phyloP scores from a whole-genome alignment of 2,888 invertebrate genomes.

The Calliopum simillimum region DNA sequence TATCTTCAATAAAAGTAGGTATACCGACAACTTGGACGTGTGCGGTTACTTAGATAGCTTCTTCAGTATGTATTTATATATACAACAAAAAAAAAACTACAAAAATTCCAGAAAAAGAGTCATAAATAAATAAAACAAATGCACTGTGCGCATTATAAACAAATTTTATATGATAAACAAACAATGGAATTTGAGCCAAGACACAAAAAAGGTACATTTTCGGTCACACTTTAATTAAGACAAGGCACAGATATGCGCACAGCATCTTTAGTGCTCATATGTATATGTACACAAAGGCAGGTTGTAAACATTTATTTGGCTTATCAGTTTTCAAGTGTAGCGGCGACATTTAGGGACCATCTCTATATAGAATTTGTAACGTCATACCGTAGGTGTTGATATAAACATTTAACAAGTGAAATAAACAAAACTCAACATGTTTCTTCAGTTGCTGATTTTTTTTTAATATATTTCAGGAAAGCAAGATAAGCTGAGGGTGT shows the following conservation, averaged over 20 bases:
- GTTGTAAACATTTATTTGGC: constrained; percentile 8
- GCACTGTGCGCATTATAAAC: neutral
- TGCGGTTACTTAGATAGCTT: constrained; percentile 26
- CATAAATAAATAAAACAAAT: neutral
- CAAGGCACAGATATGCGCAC: neutral
- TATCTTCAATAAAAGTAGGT: too few relatives aligned
- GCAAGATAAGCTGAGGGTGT: too few relatives aligned
- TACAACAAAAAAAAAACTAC: neutral
- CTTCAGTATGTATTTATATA: constrained; percentile 31
- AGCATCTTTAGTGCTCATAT: too few relatives aligned
- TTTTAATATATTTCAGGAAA: too few relatives aligned
- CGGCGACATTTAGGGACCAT: neutral
- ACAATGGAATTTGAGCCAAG: neutral
- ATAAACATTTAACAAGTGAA: neutral
- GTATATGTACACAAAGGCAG: constrained; percentile 2
- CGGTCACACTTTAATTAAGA: constrained; percentile 24
- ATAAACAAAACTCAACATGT: too few relatives aligned
- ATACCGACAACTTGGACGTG: constrained; percentile 10
- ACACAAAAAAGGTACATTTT: neutral
- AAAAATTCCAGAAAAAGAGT: neutral
- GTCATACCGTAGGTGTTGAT: constrained; percentile 3
- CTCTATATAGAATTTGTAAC: neutral
- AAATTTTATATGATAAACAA: neutral
- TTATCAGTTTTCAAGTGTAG: constrained; percentile 1
- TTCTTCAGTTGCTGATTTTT: too few relatives aligned